Evolutionary conservation across 2,888 invertebrate species (phyloP).

Genomic region (Aphodius sticticus): DNA sequence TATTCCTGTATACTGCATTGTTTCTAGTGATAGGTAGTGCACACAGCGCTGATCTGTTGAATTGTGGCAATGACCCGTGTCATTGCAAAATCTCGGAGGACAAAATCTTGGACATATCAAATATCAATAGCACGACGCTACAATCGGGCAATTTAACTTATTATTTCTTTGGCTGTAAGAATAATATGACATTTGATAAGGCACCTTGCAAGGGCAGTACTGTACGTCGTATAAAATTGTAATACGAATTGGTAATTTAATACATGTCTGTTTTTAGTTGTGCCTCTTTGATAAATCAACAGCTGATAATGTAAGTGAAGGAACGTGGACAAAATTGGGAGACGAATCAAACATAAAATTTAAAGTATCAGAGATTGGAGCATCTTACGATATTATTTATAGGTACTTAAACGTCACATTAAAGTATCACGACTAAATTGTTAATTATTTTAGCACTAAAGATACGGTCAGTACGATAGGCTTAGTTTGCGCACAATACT

Average conservation of each 20-base stretch:
- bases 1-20: conserved; percentile 27
- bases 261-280: conserved; percentile 42
- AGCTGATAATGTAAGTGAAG: conserved; percentile 34
- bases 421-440: not conserved
- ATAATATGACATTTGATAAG: conserved; percentile 41
- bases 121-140: conserved; percentile 45
- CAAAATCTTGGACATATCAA: conserved; percentile 50
- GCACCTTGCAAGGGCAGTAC: conserved; percentile 37
- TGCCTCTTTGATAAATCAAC: conserved; percentile 34
- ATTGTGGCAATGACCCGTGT: conserved; percentile 47
- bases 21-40: conserved; percentile 27
- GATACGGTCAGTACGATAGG: conserved; percentile 24
- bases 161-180: conserved; percentile 57
- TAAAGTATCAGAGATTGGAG: conserved; percentile 27
- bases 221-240: conserved; percentile 38
- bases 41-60: conserved; percentile 29
- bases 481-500: conserved; percentile 23
- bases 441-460: not conserved
- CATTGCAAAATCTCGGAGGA: conserved; percentile 53
- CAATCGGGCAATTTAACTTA: conserved; percentile 46
- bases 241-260: conserved; percentile 18
- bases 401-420: not conserved
- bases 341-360: conserved; percentile 42
- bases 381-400: conserved; percentile 35
- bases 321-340: conserved; percentile 43